Conservation (phyloP, 1,140 invertebrate species). For the Rhopalosiphum maidis region DNA sequence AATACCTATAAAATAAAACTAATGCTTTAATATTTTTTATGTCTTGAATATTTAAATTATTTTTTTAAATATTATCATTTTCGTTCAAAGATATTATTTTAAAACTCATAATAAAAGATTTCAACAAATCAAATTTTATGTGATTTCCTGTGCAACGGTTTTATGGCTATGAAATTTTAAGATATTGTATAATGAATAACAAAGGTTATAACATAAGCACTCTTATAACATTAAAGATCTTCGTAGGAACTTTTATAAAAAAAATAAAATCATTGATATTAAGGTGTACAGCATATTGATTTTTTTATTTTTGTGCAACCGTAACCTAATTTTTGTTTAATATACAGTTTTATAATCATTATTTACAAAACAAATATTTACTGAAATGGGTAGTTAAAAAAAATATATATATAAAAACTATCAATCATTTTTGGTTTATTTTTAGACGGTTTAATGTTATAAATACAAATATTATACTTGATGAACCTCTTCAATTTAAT, state of each 20-base stretch:
- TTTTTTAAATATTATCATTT: background rate
- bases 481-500: too few species aligned
- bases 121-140: background rate
- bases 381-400: background rate
- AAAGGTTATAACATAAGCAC: background rate
- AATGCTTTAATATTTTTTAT: background rate
- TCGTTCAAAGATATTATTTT: background rate
- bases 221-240: background rate
- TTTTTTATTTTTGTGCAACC: background rate
- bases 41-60: background rate
- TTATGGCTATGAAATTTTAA: background rate
- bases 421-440: background rate
- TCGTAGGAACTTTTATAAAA: background rate
- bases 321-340: slow-evolving; percentile 8
- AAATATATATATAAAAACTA: background rate
- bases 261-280: slow-evolving; percentile 1
- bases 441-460: too few species aligned
- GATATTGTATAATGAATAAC: background rate
- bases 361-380: background rate
- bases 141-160: background rate
- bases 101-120: background rate
- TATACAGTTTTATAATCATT: background rate
- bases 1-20: background rate
- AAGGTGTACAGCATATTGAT: background rate
- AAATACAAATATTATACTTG: too few species aligned